Evolutionary conservation across 2,888 invertebrate species (phyloP), one percentile per base, ranked within the genome.

Genomic region (Merodon equestris): DNA sequence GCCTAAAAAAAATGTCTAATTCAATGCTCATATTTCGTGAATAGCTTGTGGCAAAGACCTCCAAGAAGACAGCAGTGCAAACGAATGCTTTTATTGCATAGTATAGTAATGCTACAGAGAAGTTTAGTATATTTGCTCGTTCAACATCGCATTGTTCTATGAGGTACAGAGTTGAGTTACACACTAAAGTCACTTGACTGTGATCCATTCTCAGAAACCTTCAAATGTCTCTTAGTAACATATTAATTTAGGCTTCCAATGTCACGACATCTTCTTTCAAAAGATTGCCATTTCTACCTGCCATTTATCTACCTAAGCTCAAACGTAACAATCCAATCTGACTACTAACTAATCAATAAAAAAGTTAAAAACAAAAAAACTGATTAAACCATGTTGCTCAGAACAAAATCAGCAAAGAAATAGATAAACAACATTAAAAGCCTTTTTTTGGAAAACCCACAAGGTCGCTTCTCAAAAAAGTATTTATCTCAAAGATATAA

Each of bases 321-420:
- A 15, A 36, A n/a, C 27, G 53, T 12, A 53, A 47, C 56, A 56
- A 66, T 48, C 47, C 47, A 56, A 66, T 53, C 63, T 53, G 36
- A 51, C 17, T 34, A 60, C 18, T 45, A 36, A 19, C 12, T 14
- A 56, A 66, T 56, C 58, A 51, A 45, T 56, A 61, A 63, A 56
- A 53, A 48, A 4, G 12, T 34, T 47, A 14, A 60, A 70, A 53
- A 60, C 18, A 61, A 56, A 14, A 60, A 70, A 53, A 60, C 18
- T 71, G 61, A 71, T 71, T 63, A 56, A 63, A 48, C 17, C 18
- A 9, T 61, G 56, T 63, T 56, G 56, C 56, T 44, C 9, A 63
- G 34, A 27, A 27, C 44, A 54, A 14, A 40, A 42, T 7, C 27
- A 53, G 38, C 15, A 34, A 9, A 47, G 18, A 38, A 14, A 18